Evolutionary conservation across 2,888 invertebrate species (phyloP).

Genomic region (Syrista parreyssii): DNA sequence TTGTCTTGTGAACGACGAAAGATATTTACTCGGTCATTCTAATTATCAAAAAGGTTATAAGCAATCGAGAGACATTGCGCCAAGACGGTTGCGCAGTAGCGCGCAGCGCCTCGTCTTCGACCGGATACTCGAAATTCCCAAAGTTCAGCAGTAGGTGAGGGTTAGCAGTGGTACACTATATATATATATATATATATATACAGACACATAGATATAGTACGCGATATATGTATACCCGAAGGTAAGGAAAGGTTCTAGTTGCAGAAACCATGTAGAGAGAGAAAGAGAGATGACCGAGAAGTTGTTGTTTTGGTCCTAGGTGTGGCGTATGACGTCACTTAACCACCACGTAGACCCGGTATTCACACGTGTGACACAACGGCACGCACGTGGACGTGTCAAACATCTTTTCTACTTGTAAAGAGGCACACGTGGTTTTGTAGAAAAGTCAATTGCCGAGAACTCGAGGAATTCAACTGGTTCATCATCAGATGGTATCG

Average conservation of each 20-base stretch:
- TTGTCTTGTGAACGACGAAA: too few relatives aligned
- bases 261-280: too few relatives aligned
- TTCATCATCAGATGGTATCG: neutral
- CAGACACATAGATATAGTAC: too few relatives aligned
- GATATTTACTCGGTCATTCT: neutral
- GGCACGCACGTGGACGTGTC: neutral
- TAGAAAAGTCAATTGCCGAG: neutral
- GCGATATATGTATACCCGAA: too few relatives aligned
- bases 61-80: neutral
- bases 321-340: slow-evolving; percentile 43
- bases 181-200: too few relatives aligned
- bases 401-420: too few relatives aligned
- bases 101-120: neutral
- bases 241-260: too few relatives aligned
- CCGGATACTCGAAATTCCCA: too few relatives aligned
- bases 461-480: neutral
- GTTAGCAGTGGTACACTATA: too few relatives aligned
- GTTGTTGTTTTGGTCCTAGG: slow-evolving; percentile 43
- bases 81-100: too few relatives aligned
- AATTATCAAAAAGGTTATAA: slow-evolving; percentile 1
- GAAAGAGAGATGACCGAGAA: neutral
- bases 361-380: neutral
- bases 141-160: neutral
- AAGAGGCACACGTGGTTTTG: too few relatives aligned
- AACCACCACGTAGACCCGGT: neutral